Percentiles rank a stretch among this genome's conserved stretches.
Evolutionary conservation across 1,140 invertebrate genomes (phyloP).

Genomic region (Subanguina moxae): DNA sequence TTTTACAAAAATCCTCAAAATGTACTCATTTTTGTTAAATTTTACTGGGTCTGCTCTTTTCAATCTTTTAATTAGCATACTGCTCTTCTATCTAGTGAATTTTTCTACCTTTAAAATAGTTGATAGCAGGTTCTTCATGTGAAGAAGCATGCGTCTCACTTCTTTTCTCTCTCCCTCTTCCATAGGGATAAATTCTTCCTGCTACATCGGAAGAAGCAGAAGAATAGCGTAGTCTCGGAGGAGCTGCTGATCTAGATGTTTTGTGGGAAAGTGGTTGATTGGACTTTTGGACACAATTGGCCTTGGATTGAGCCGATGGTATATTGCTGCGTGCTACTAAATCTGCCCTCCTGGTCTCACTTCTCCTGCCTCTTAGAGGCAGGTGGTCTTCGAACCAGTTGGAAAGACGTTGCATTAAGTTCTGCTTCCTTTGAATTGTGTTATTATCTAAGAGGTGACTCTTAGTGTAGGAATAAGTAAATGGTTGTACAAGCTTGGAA

Average conservation of each 20-base stretch:
- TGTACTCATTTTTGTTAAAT: too few relatives aligned
- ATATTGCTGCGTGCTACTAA: too few relatives aligned
- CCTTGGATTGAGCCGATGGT: too few relatives aligned
- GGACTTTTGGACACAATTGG: background rate
- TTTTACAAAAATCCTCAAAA: too few relatives aligned
- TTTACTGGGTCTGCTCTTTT: too few relatives aligned
- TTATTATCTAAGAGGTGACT: background rate
- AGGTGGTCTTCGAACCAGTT: conserved; percentile 27
- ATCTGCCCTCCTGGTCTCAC: background rate
- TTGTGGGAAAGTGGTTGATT: conserved; percentile 4
- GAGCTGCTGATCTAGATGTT: conserved; percentile 23
- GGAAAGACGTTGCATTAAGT: conserved; percentile 21
- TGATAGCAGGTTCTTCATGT: conserved; percentile 7
- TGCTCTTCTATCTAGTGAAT: too few relatives aligned
- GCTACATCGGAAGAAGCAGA: conserved; percentile 2
- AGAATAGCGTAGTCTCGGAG: conserved; percentile 18
- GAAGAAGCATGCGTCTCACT: background rate
- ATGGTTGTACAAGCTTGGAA: background rate
- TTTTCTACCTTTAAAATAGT: conserved; percentile 10
- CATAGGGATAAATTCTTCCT: background rate
- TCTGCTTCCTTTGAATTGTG: background rate
- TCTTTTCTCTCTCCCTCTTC: background rate
- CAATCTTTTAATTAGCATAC: too few relatives aligned
- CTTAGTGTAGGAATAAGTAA: background rate
- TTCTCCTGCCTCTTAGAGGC: conserved; percentile 1